Evolutionary conservation across 2,113 vertebrate genomes (phyloP).

Genomic region (Erpornis zantholeuca): DNA sequence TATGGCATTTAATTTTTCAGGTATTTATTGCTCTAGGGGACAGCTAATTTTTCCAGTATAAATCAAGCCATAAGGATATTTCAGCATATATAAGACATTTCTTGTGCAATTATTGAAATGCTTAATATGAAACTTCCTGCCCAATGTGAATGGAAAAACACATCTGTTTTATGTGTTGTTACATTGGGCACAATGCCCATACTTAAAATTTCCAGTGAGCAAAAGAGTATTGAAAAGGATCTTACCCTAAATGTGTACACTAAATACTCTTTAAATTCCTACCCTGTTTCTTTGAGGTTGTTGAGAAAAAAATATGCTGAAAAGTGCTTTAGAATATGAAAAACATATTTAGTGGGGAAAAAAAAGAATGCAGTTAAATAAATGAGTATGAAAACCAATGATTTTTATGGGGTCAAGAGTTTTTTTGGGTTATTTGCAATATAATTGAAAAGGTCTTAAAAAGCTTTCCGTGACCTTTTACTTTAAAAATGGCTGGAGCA

Average conservation of each 20-base stretch:
- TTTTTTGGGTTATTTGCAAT: slow-evolving; percentile 44
- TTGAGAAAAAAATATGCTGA: slow-evolving; percentile 22
- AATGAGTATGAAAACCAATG: neutral
- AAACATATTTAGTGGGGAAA: slow-evolving; percentile 24
- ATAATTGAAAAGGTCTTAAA: slow-evolving; percentile 35
- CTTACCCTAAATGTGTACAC: slow-evolving; percentile 41
- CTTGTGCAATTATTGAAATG: slow-evolving; percentile 67
- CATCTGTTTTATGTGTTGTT: slow-evolving; percentile 76
- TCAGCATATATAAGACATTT: slow-evolving; percentile 64
- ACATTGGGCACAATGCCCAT: slow-evolving; percentile 68
- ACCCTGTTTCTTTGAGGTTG: slow-evolving; percentile 27
- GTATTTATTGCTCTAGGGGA: slow-evolving; percentile 60
- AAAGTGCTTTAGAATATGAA: slow-evolving; percentile 27
- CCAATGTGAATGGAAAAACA: slow-evolving; percentile 73
- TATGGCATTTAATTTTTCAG: slow-evolving; percentile 59
- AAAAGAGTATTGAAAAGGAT: slow-evolving; percentile 53
- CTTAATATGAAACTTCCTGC: slow-evolving; percentile 75
- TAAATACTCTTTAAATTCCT: slow-evolving; percentile 50
- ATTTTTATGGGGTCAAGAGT: slow-evolving; percentile 40
- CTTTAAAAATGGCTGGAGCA: neutral
- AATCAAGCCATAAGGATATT: slow-evolving; percentile 60
- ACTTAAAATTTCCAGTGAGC: slow-evolving; percentile 69
- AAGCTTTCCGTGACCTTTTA: slow-evolving; percentile 2
- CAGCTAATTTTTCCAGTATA: slow-evolving; percentile 57
- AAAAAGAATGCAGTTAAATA: slow-evolving; percentile 21